Evolutionary conservation across 2,888 invertebrate genomes (phyloP), one percentile per base, ranked within the genome.

Genomic region (Tipula helvola): DNA sequence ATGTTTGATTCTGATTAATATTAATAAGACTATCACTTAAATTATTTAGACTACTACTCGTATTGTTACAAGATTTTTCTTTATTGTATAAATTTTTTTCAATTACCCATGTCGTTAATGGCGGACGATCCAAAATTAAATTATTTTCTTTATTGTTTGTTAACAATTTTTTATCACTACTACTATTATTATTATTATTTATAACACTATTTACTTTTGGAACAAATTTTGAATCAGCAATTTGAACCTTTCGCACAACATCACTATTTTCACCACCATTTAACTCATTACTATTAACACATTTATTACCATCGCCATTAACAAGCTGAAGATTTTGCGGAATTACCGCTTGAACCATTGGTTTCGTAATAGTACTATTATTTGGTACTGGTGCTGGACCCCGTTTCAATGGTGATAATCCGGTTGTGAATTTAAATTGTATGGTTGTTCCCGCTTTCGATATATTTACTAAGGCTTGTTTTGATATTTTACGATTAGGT

Each of bases 51-150:
- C 42, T 86, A 57, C 16, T 12, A n/a, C n/a, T n/a, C n/a, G n/a
- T n/a, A 89, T 88, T n/a, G 92, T 18, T 85, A 85, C 39, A 44
- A 85, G 41, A 92, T 90, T 95, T 95, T 87, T 93, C 93, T 88
- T 93, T 93, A 91, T 95, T 95, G 87, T 94, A 95, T 84, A 94
- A 91, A 91, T 95, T 95, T 90, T 95, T 95, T 89, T 95, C 95
- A 87, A 94, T 93, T 90, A 95, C 95, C 86, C 93, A 91, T 87
- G 93, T 93, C 85, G 94, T 94, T 87, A 95, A 91, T 87, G 90
- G 85, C 7, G 89, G 89, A 85, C 87, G 86, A 36, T 86, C 83
- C 42, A 36, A 85, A n/a, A 13, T 85, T 18, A n/a, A n/a, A 57
- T 42, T 42, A 47, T 47, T 47, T 42, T 86, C 86, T 47, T 86